These are phyloP conservation scores for Danio choprae DNA, from an alignment of 2,797 vertebrate genomes.

Conservation along the genomic window DNA sequence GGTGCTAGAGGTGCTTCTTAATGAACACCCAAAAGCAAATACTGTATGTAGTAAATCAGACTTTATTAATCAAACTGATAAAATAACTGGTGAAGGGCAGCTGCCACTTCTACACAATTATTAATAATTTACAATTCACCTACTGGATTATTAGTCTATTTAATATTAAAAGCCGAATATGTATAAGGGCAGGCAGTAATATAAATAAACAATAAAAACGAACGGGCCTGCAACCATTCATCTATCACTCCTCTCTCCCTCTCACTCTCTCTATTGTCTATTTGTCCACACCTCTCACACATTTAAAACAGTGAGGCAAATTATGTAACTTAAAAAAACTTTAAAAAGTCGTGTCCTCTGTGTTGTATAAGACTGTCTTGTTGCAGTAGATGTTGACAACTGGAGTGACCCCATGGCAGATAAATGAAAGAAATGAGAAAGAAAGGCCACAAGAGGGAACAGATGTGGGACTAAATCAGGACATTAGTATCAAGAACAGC, in stretches of 20 bases:
- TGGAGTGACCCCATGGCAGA: slow-evolving; percentile 21
- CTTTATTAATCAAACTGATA: no score
- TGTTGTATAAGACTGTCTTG: slow-evolving; percentile 20
- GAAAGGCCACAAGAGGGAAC: slow-evolving; percentile 24
- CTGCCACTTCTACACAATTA: no score
- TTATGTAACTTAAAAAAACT: slow-evolving; percentile 23
- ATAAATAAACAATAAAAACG: no score
- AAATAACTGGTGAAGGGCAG: no score
- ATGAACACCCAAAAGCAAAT: no score
- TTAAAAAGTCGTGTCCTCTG: not conserved
- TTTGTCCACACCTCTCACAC: not conserved
- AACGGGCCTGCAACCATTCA: not conserved
- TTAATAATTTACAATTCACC: no score
- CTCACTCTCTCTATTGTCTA: rapidly evolving
- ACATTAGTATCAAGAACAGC: slow-evolving; percentile 8
- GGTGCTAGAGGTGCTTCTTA: no score
- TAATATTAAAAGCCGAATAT: no score
- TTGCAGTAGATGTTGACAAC: slow-evolving; percentile 32
- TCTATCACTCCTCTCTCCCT: not conserved
- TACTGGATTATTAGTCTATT: no score
- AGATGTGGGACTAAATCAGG: slow-evolving; percentile 11
- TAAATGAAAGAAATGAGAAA: slow-evolving; percentile 22
- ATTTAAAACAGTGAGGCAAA: not conserved
- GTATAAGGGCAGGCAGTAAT: no score
- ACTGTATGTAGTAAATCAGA: no score